Conservation (phyloP, 2,888 invertebrate species). For the Pammene fasciana region DNA sequence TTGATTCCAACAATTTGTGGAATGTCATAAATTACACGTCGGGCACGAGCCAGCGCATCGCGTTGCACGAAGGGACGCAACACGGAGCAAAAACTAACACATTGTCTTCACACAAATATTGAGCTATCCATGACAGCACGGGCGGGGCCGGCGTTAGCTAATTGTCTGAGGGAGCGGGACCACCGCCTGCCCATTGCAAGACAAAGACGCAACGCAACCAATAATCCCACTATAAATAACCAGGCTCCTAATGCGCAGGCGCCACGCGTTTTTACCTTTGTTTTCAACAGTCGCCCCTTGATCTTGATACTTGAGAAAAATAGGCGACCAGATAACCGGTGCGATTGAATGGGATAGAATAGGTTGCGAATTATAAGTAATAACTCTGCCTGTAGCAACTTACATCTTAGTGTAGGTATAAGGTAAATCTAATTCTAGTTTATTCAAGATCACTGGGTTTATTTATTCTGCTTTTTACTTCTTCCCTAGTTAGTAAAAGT, state of each 20-base stretch:
- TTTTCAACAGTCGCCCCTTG: slow-evolving; percentile 48
- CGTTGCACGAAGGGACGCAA: slow-evolving; percentile 47
- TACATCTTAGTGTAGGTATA: too few relatives aligned
- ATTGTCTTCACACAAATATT: slow-evolving; percentile 50
- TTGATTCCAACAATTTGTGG: slow-evolving; percentile 32
- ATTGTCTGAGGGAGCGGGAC: slow-evolving; percentile 59
- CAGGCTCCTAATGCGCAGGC: slow-evolving; percentile 72
- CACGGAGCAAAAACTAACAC: slow-evolving; percentile 48
- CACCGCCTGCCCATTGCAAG: slow-evolving; percentile 39
- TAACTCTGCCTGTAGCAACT: too few relatives aligned
- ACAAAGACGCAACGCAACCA: slow-evolving; percentile 53
- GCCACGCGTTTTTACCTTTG: slow-evolving; percentile 66
- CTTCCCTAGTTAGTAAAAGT: too few relatives aligned
- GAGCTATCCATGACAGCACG: slow-evolving; percentile 46
- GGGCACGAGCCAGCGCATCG: slow-evolving; percentile 52
- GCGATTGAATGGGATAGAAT: background rate
- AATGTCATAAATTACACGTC: slow-evolving; percentile 47
- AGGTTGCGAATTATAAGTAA: too few relatives aligned
- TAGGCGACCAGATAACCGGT: slow-evolving; percentile 13
- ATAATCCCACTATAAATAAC: slow-evolving; percentile 75
- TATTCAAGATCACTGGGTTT: too few relatives aligned
- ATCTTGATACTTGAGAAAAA: slow-evolving; percentile 56
- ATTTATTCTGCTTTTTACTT: too few relatives aligned
- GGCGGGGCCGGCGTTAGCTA: slow-evolving; percentile 57
- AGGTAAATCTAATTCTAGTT: too few relatives aligned